These are phyloP conservation scores for Dicentrarchus labrax DNA, from an alignment of 2,113 vertebrate genomes.

Conservation along the genomic window DNA sequence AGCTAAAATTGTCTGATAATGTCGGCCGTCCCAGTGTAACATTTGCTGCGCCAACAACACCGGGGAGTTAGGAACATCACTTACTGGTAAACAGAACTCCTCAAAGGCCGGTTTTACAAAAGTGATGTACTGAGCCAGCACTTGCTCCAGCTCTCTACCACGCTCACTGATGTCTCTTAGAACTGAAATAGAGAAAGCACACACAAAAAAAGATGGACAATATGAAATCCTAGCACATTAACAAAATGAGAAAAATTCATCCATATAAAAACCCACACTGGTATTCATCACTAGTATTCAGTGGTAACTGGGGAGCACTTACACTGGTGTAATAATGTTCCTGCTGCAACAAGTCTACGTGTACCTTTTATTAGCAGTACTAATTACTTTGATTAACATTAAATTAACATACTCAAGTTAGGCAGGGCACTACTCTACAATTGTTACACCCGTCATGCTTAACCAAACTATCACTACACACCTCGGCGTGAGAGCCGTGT, in stretches of 20 bases:
- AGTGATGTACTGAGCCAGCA: conserved; percentile 95
- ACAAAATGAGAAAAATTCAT: background rate
- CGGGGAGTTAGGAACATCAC: conserved; percentile 53
- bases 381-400: background rate
- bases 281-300: background rate
- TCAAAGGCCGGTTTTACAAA: conserved; percentile 99
- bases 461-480: conserved; percentile 65
- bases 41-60: background rate
- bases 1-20: too few species aligned
- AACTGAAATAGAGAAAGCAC: conserved; percentile 81
- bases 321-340: background rate
- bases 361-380: background rate
- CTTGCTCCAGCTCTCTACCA: conserved; percentile 94
- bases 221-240: background rate
- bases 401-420: background rate
- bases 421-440: background rate
- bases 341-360: background rate
- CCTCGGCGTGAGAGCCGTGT: conserved; percentile 97
- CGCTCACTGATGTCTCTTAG: conserved; percentile 94
- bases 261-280: background rate
- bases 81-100: conserved; percentile 98
- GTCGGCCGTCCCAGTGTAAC: background rate
- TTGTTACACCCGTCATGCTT: too few species aligned
- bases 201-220: background rate
- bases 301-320: too few species aligned